phyloP scores from a whole-genome alignment of 2,113 vertebrate species.

The Poecilia latipinna region DNA sequence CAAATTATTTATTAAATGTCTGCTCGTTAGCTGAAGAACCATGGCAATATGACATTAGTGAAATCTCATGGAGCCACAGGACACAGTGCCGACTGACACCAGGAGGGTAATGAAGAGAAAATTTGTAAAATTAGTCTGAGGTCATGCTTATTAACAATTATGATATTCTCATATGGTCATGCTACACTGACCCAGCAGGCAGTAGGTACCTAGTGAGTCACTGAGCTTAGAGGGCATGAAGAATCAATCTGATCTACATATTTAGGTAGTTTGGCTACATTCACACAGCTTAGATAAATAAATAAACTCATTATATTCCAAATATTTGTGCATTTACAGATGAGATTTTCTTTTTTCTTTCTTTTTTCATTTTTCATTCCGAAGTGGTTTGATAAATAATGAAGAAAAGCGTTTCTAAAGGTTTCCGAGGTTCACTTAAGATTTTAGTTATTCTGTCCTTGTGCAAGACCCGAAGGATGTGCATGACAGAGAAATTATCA shows the following conservation, averaged over 20 bases:
- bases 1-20: slow-evolving; percentile 14
- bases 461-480: slow-evolving; percentile 12
- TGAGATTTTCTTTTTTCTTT: not conserved
- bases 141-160: not conserved
- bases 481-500: slow-evolving; percentile 28
- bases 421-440: not conserved
- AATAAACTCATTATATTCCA: not conserved
- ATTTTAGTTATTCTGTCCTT: slow-evolving; percentile 7
- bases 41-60: too few species aligned
- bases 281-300: slow-evolving; percentile 5
- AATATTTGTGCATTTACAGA: not conserved
- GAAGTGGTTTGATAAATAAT: not conserved
- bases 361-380: not conserved
- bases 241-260: not conserved
- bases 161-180: not conserved
- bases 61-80: not conserved
- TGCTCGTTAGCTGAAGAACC: not conserved
- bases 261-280: not conserved
- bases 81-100: not conserved
- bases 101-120: not conserved
- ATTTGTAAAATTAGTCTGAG: not conserved
- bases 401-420: not conserved
- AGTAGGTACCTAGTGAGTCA: not conserved
- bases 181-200: too few species aligned
- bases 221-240: not conserved